Evolutionary conservation across 2,113 vertebrate genomes (phyloP), one percentile per base, ranked within the genome.

Genomic region (Prinia subflava): DNA sequence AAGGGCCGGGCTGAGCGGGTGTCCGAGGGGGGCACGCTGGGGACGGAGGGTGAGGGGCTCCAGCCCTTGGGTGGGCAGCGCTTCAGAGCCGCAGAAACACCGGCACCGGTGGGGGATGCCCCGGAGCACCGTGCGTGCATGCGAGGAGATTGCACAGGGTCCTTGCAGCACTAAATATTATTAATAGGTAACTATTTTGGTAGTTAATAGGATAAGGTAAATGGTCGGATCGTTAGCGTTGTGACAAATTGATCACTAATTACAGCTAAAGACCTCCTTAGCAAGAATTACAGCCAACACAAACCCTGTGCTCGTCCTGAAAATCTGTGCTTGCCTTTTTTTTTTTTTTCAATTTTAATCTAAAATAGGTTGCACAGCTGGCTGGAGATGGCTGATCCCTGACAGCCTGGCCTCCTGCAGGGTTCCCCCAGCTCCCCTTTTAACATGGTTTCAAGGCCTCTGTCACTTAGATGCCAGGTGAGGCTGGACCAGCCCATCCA

Each of bases 181-280:
- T 94, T 77, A 92, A 95, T 91, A 87, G 91, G 83, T 78, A 67
- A 82, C 95, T 86, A 92, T 91, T 95, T 75, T 87, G 79, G 90
- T 89, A 89, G 81, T 63, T 95, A 89, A 59, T 78, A 89, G 85
- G 63, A 81, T 92, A 80, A 85, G 55, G 87, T 65, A 87, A 87
- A 95, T 3, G 74, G 60, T 60, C 30, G 16, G 86, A 42, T 89
- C 42, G 8, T 91, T 93, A 84, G 63, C 3, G 31, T 82, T 79
- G 35, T 95, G 64, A 92, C 77, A 96, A 94, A 94, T 85, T 81
- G 41, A 71, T 91, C 13, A 31, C 84, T 97, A 87, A 95, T 97
- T 95, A 52, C 39, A 64, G 85, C 67, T 91, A 92, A 96, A 85
- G 85, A 75, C 18, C 53, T 96, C 94, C 81, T 92, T 52, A 70